phyloP scores from a whole-genome alignment of 2,113 vertebrate species.

The Myrmecobius fasciatus region DNA sequence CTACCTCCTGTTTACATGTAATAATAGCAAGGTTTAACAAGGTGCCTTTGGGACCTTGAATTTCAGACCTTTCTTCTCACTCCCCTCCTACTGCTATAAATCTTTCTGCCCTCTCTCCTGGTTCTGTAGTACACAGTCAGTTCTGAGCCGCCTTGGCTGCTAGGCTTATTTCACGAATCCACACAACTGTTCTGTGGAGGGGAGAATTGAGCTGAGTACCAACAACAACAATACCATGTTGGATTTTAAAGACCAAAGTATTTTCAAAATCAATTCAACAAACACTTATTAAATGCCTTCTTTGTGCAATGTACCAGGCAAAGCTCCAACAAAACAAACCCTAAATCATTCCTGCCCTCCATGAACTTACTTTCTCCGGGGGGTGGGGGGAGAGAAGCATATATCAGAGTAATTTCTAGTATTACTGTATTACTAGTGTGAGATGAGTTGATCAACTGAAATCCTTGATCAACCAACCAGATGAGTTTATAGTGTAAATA shows the following conservation, averaged over 20 bases:
- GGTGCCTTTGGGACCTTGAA: background rate
- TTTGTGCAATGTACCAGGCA: background rate
- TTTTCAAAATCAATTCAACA: background rate
- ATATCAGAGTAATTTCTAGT: background rate
- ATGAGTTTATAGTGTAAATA: background rate
- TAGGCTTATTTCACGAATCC: background rate
- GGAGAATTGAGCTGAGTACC: background rate
- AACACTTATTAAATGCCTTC: background rate
- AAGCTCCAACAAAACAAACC: background rate
- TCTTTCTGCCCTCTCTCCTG: background rate
- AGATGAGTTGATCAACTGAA: background rate
- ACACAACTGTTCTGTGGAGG: background rate
- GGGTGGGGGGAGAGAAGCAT: background rate
- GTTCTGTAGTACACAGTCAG: background rate
- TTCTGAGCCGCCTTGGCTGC: background rate
- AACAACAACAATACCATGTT: background rate
- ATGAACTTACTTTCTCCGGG: background rate
- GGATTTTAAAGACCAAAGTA: background rate
- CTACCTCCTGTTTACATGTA: background rate
- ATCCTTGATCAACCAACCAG: background rate
- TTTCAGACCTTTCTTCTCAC: background rate
- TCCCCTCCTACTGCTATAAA: background rate
- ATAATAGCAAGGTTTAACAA: background rate
- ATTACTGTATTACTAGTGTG: background rate
- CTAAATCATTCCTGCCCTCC: background rate